Percentiles rank a stretch among this genome's conserved stretches.
Conservation (phyloP, 2,797 vertebrate species). For the Thaleichthys pacificus region DNA sequence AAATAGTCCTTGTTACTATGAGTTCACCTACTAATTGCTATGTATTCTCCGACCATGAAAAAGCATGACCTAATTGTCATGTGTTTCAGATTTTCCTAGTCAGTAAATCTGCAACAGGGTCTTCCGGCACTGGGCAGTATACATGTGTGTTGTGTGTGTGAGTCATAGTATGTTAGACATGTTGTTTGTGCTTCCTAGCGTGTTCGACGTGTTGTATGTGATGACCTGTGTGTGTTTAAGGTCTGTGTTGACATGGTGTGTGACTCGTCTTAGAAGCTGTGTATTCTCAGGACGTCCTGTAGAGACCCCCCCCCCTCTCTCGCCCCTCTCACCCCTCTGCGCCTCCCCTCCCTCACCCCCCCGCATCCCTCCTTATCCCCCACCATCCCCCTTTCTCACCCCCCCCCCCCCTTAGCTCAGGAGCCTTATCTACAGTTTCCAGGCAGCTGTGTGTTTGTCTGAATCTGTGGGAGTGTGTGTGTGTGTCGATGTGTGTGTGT, state of each 20-base stretch:
- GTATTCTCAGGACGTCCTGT: constrained; percentile 67
- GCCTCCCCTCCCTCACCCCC: constrained; percentile 26
- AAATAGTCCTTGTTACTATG: background rate
- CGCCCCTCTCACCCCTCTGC: constrained; percentile 22
- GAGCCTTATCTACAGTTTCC: constrained; percentile 73
- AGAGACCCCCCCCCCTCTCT: constrained; percentile 27
- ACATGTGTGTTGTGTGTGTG: background rate
- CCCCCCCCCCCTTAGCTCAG: constrained; percentile 47
- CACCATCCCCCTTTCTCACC: constrained; percentile 31
- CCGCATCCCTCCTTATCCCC: constrained; percentile 36
- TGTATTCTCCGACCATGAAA: too few relatives aligned
- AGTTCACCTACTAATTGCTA: too few relatives aligned
- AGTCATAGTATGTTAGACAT: background rate
- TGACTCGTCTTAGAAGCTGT: constrained; percentile 42
- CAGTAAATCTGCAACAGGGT: too few relatives aligned
- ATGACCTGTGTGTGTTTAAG: constrained; percentile 10
- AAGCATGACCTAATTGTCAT: too few relatives aligned
- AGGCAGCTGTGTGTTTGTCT: constrained; percentile 70
- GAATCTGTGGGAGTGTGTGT: constrained; percentile 13
- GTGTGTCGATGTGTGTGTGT: constrained; percentile 20
- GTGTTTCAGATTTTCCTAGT: too few relatives aligned
- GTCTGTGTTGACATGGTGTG: constrained; percentile 10
- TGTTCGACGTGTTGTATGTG: background rate
- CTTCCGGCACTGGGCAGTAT: too few relatives aligned
- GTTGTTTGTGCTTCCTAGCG: background rate